Conservation (phyloP, 2,888 invertebrate species). For the Apodemia mormo region DNA sequence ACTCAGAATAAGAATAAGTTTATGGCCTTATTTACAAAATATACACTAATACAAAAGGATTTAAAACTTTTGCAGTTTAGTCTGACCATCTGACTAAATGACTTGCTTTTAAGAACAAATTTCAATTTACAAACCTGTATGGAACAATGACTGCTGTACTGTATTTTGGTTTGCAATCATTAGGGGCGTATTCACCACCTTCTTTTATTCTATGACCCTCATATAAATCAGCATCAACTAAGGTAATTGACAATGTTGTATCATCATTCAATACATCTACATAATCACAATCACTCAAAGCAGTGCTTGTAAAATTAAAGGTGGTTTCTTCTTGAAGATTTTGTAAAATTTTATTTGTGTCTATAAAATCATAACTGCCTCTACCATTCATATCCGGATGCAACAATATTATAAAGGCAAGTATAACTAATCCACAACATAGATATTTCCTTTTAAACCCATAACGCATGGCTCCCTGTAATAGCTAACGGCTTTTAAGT, state of each 20-base stretch:
- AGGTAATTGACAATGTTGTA: constrained; percentile 53
- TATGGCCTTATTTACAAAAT: too few species aligned
- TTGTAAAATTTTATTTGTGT: constrained; percentile 62
- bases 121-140: constrained; percentile 70
- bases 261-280: constrained; percentile 58
- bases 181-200: constrained; percentile 68
- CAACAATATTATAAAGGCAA: constrained; percentile 55
- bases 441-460: constrained; percentile 57
- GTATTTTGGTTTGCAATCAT: constrained; percentile 73
- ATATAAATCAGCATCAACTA: constrained; percentile 60
- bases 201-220: constrained; percentile 63
- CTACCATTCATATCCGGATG: constrained; percentile 57
- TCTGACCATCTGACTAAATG: too few species aligned
- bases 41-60: too few species aligned
- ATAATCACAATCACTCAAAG: constrained; percentile 63
- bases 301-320: constrained; percentile 69
- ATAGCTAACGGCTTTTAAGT: neutral
- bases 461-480: constrained; percentile 49
- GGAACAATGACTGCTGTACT: constrained; percentile 93
- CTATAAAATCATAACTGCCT: constrained; percentile 69
- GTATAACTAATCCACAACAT: constrained; percentile 46
- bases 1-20: too few species aligned
- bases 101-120: too few species aligned
- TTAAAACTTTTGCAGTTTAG: too few species aligned
- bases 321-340: constrained; percentile 62